phyloP scores from a whole-genome alignment of 2,888 invertebrate genomes.

The Mycalesis mineus region DNA sequence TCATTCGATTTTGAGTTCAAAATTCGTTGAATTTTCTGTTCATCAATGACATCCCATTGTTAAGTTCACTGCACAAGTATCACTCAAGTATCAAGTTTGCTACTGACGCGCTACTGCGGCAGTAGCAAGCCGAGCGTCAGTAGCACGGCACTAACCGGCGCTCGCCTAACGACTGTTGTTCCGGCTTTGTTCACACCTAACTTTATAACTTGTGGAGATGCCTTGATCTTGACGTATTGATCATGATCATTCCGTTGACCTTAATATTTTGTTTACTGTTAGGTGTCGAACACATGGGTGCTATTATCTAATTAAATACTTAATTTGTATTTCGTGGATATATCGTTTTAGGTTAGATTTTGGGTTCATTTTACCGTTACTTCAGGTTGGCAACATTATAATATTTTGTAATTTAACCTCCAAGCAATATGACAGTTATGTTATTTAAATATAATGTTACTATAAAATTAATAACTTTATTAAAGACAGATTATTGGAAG shows the following conservation, averaged over 20 bases:
- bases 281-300: neutral
- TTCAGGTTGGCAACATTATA: no score
- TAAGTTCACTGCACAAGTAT: neutral
- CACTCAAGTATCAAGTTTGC: constrained; percentile 5
- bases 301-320: no score
- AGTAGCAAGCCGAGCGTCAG: neutral
- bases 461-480: no score
- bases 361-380: no score
- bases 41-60: neutral
- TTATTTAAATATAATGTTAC: no score
- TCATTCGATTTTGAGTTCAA: no score
- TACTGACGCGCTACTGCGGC: neutral
- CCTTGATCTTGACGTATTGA: constrained; percentile 15
- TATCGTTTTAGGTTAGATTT: no score
- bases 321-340: no score
- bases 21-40: no score
- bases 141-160: constrained; percentile 11
- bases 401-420: no score
- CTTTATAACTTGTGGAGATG: constrained; percentile 13
- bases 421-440: no score
- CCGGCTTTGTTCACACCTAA: constrained; percentile 19
- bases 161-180: constrained; percentile 21
- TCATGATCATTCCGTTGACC: constrained; percentile 3
- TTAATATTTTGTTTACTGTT: constrained; percentile 5
- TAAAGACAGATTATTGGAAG: no score